Percentiles rank a stretch among this genome's conserved stretches.
phyloP scores from a whole-genome alignment of 2,113 vertebrate genomes.

The Acanthochromis polyacanthus region DNA sequence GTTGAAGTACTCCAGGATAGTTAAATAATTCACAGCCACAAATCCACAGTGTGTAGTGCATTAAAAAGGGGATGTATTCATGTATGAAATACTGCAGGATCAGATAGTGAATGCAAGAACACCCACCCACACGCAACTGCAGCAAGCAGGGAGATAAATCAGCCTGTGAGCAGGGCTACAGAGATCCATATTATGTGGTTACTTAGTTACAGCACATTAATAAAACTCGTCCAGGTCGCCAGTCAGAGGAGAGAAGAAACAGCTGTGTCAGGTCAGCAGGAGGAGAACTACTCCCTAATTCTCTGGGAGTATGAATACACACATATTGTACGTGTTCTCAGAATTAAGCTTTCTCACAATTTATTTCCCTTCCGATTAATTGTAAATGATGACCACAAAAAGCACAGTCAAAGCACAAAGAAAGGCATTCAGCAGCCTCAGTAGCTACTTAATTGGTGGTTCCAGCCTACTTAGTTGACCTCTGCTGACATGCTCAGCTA shows the following conservation, averaged over 20 bases:
- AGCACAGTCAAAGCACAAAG: constrained; percentile 23
- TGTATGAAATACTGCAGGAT: constrained; percentile 26
- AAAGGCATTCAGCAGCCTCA: constrained; percentile 40
- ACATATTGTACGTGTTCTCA: constrained; percentile 11
- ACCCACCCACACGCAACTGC: constrained; percentile 30
- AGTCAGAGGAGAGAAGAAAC: constrained; percentile 68
- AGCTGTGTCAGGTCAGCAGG: constrained; percentile 75
- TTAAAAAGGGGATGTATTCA: constrained; percentile 28
- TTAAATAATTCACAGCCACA: constrained; percentile 7
- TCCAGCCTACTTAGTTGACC: constrained; percentile 39
- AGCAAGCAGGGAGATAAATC: constrained; percentile 68
- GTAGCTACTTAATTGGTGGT: constrained; percentile 31
- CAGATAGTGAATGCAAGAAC: constrained; percentile 31
- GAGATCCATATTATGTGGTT: constrained; percentile 78
- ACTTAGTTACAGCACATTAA: constrained; percentile 82
- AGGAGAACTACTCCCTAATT: constrained; percentile 63
- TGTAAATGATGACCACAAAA: constrained; percentile 29
- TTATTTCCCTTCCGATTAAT: constrained; percentile 20
- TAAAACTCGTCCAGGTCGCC: constrained; percentile 68
- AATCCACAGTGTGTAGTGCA: constrained; percentile 17
- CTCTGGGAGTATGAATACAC: constrained; percentile 17
- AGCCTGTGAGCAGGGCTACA: constrained; percentile 64
- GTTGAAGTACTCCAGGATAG: background rate
- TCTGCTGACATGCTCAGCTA: constrained; percentile 14
- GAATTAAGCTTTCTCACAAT: constrained; percentile 32